Base-by-base conservation (phyloP, 2,113 vertebrate species). In the Elaphurus davidianus region DNA sequence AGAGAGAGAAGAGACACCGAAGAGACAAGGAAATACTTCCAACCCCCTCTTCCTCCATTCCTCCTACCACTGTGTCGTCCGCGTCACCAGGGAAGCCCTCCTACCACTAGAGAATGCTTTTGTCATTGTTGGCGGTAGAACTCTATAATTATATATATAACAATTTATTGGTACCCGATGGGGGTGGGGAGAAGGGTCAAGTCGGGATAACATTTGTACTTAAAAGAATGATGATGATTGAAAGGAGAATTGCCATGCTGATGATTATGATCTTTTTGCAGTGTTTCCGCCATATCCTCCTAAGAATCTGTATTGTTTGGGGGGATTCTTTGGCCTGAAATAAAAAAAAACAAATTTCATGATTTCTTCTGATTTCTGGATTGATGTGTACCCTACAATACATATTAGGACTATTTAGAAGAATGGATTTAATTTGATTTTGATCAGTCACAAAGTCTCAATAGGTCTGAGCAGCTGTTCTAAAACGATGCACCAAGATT, bases 261-360 rank as follows among this genome's bases (percentile, higher is more conserved):
- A 99, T 99, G 78, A 99, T 96, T 25, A 99, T 97, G 97, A 99
- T 99, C 98, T 99, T 99, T 98, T 99, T 99, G 62, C 98, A 98
- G 84, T 99, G 99, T 98, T 98, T 99, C 99, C 99, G 99, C 99
- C 99, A 99, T 98, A 99, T 99, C 93, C 99, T 99, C 92, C 98
- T 98, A 95, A 99, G 98, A 83, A 99, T 98, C 15, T 98, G 98
- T 8, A 98, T 99, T 6, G 98, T 99, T 97, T 98, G 99, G 85
- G 99, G 98, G 97, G 99, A 99, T 5, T 99, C 99, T 97, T 99
- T 98, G 0, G 98, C 99, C 99, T 99, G 98, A 98, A 97, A 98
- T 87, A 85, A 98, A 97, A 97, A 91, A 57, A 91, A 43, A 82
- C 14, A 54, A 55, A 86, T 81, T 93, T 97, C 94, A 60, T 85